Evolutionary conservation across 2,888 invertebrate genomes (phyloP).

Genomic region (Ophion ellenae): DNA sequence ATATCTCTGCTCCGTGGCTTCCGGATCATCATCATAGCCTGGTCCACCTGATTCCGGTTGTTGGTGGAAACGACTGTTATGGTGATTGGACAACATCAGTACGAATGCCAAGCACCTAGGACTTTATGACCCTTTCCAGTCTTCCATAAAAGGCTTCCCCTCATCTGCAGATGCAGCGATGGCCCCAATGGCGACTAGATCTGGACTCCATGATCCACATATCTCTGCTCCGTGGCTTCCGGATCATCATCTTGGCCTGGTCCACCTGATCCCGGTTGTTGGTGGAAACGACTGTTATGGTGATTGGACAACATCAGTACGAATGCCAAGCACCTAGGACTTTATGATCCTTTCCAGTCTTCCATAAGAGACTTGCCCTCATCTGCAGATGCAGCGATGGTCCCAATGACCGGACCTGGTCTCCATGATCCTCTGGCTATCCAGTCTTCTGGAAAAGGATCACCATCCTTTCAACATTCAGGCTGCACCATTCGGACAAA

Average conservation of each 20-base stretch:
- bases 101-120: no score
- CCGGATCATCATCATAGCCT: background rate
- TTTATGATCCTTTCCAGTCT: no score
- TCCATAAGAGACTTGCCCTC: background rate
- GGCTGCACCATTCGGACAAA: background rate
- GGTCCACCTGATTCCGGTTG: no score
- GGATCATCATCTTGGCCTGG: background rate
- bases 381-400: background rate
- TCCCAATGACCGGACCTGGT: background rate
- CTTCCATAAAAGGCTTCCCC: background rate
- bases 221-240: background rate
- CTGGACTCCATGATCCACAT: no score
- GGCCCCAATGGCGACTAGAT: background rate
- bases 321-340: no score
- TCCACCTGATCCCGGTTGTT: no score
- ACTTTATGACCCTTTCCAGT: no score
- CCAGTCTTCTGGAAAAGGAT: background rate
- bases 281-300: no score
- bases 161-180: background rate
- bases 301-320: no score
- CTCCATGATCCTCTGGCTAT: constrained; percentile 1
- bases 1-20: background rate
- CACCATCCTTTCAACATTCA: background rate
- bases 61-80: no score
- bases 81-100: no score